Base-by-base conservation (phyloP, 1,140 invertebrate genomes). In the Orchestia grillus region DNA sequence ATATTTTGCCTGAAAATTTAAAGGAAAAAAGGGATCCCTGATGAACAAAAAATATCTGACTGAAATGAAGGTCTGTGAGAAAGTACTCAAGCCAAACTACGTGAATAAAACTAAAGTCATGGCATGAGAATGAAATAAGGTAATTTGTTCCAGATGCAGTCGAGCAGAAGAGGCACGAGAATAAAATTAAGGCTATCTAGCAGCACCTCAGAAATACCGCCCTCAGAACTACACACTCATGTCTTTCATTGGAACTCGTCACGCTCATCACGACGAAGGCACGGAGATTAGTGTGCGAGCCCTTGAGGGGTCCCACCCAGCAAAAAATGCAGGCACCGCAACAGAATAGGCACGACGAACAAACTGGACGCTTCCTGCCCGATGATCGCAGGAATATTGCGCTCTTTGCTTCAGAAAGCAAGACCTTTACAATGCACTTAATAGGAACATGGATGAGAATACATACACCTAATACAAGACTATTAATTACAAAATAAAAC, bases 381-480 rank as follows among this genome's bases (percentile, higher is more conserved):
- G 41, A 90, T 90, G 88, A 42, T 16, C 11, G 41, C n/a, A 90
- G 41, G 36, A 90, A 90, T 90, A 41, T 90, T 90, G 42, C 62
- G 62, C 28, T 77, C 88, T 90, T 3, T 90, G 88, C 88, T 90
- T 90, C 88, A 41, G 4, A 42, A 90, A 90, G 88, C 88, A 90
- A 90, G 43, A 44, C 41, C n/a, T 90, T 90, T 42, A 90, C 88
- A 90, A 90, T 90, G 88, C 88, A 90, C 88, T 90, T 90, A 90
- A 94, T 94, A 94, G 92, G 92, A 94, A 94, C 92, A 94, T 94
- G 41, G 23, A 94, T 47, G 92, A 94, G 43, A 94, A 47, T 94
- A 94, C 92, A 40, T 45, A 45, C 43, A 94, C 41, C 44, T 45
- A 45, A 94, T 40, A 23, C 19, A 94, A 47, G 44, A 94, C 44